phyloP scores from a whole-genome alignment of 2,888 invertebrate genomes.

The Aricia artaxerxes region DNA sequence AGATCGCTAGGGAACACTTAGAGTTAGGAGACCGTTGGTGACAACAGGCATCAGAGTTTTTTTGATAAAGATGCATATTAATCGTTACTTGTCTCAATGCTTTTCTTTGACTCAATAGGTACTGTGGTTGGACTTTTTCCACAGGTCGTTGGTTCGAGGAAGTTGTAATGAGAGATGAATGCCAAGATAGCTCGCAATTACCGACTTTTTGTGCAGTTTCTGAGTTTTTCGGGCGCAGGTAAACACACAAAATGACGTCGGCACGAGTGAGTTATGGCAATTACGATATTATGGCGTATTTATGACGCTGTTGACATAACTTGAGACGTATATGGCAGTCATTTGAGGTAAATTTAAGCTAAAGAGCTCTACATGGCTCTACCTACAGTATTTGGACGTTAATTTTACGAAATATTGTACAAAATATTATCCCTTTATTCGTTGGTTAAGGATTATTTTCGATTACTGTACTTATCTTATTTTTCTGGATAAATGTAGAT shows the following conservation, averaged over 20 bases:
- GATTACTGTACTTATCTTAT: too few relatives aligned
- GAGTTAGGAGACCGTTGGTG: too few relatives aligned
- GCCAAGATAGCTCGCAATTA: background rate
- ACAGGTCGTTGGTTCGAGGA: background rate
- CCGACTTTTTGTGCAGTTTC: background rate
- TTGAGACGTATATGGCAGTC: background rate
- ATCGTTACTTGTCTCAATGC: background rate
- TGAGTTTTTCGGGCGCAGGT: background rate
- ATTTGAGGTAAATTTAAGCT: background rate
- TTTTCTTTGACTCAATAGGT: background rate
- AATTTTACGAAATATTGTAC: background rate
- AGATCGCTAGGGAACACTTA: too few relatives aligned
- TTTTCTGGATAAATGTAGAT: too few relatives aligned
- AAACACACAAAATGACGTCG: background rate
- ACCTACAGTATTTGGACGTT: background rate
- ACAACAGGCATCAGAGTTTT: too few relatives aligned
- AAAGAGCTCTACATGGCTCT: too few relatives aligned
- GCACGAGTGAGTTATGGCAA: background rate
- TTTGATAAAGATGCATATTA: too few relatives aligned
- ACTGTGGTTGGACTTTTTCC: background rate
- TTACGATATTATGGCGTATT: background rate
- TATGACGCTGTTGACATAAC: background rate
- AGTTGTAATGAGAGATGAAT: conserved; percentile 7
- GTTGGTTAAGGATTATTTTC: too few relatives aligned
- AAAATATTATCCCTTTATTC: too few relatives aligned